These are phyloP conservation scores for Pelochelys cantorii DNA, from an alignment of 2,797 vertebrate genomes.

Conservation along the genomic window DNA sequence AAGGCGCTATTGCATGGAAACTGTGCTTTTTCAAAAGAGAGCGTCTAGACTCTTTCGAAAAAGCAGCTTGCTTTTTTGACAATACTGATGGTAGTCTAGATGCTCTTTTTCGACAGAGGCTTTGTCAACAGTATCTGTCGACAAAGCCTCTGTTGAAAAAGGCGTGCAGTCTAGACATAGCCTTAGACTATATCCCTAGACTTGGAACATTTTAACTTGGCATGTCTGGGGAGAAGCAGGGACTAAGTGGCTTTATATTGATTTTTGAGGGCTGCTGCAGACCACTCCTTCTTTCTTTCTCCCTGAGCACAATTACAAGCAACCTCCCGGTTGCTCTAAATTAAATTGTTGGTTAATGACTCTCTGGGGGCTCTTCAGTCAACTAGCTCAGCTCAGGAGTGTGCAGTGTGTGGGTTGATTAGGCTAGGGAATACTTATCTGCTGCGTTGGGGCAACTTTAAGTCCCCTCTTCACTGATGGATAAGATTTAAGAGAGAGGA, in stretches of 20 bases:
- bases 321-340: background rate
- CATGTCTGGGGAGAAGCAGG: rapidly evolving
- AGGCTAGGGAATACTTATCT: background rate
- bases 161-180: too few relatives aligned
- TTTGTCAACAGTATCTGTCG: too few relatives aligned
- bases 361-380: background rate
- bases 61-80: too few relatives aligned
- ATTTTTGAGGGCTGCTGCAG: background rate
- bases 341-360: background rate
- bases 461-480: rapidly evolving
- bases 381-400: background rate
- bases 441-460: background rate
- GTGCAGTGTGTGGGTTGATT: background rate
- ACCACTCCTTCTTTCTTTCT: rapidly evolving
- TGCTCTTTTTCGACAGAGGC: too few relatives aligned
- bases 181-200: background rate
- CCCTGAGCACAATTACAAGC: background rate
- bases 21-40: too few relatives aligned
- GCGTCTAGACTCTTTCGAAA: too few relatives aligned
- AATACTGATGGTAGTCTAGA: too few relatives aligned
- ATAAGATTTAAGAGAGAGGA: rapidly evolving
- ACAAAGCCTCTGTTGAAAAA: too few relatives aligned
- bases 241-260: background rate
- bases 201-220: rapidly evolving
- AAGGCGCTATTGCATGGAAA: too few relatives aligned